A percentile compares a stretch with the other conserved stretches of the same genome.
Conservation (phyloP, 2,113 vertebrate species). For the Ictalurus furcatus region DNA sequence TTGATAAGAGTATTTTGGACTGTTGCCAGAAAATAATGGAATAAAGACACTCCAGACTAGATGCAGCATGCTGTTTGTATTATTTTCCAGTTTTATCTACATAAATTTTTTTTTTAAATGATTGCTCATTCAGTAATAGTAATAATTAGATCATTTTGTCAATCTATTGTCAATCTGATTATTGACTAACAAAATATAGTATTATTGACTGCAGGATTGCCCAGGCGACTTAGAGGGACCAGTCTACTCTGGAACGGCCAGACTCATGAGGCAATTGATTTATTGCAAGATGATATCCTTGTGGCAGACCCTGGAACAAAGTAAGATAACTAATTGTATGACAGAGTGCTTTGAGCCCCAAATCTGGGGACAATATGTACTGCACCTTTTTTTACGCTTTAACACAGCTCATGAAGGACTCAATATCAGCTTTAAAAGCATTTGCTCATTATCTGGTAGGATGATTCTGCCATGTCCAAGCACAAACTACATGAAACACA, state of each 20-base stretch:
- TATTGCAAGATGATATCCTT: slow-evolving; percentile 84
- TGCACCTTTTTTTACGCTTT: not conserved
- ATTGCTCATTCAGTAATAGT: not conserved
- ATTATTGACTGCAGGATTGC: slow-evolving; percentile 74
- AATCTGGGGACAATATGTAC: not conserved
- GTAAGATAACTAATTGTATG: slow-evolving; percentile 63
- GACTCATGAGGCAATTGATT: slow-evolving; percentile 76
- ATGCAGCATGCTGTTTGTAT: not conserved
- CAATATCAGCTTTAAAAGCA: not conserved
- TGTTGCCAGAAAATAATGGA: slow-evolving; percentile 1
- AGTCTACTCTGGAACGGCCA: slow-evolving; percentile 84
- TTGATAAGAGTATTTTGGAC: slow-evolving; percentile 11
- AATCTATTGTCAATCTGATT: too few species aligned
- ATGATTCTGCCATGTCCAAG: not conserved
- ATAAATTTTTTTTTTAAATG: not conserved
- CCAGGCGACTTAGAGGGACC: slow-evolving; percentile 82
- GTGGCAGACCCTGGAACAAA: slow-evolving; percentile 88
- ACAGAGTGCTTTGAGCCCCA: slow-evolving; percentile 8
- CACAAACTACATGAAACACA: not conserved
- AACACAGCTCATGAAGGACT: not conserved
- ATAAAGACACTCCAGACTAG: slow-evolving; percentile 2
- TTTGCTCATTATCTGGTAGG: not conserved
- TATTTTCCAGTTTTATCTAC: not conserved
- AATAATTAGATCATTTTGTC: not conserved
- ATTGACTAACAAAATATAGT: not conserved